A percentile compares a stretch with the other conserved stretches of the same genome.
Evolutionary conservation across 1,140 invertebrate species (phyloP).

Genomic region (Micrasema minimum): DNA sequence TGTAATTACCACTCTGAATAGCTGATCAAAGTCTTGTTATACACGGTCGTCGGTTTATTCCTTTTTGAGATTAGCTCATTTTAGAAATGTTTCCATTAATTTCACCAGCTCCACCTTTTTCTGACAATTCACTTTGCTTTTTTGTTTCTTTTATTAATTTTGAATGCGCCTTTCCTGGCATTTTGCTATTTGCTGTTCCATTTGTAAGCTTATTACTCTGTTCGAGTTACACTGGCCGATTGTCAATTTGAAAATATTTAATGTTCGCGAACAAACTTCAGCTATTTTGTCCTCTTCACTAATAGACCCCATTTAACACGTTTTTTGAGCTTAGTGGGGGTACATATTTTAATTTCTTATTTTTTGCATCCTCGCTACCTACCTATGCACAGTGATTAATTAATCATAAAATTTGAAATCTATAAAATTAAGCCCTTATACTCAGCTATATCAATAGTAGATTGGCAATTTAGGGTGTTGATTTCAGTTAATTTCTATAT

Average conservation of each 20-base stretch:
- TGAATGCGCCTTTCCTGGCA: neutral
- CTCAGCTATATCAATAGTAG: no score
- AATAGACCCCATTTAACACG: no score
- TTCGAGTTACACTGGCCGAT: neutral
- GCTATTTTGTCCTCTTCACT: neutral
- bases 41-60: neutral
- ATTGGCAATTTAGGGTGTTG: no score
- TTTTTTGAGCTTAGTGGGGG: no score
- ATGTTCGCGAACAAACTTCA: neutral
- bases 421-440: no score
- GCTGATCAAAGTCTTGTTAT: neutral
- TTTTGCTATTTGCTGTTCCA: neutral
- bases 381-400: no score
- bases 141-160: constrained; percentile 15
- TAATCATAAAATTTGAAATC: no score
- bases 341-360: no score
- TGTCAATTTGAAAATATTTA: constrained; percentile 18
- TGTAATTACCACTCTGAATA: neutral
- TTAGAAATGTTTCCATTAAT: constrained; percentile 19
- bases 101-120: constrained; percentile 20
- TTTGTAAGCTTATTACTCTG: constrained; percentile 7
- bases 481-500: no score
- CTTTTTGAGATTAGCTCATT: constrained; percentile 7
- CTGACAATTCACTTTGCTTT: constrained; percentile 12
- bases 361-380: no score